Evolutionary conservation across 2,797 vertebrate species (phyloP), one percentile per base, ranked within the genome.

Genomic region (Botia kubotai): DNA sequence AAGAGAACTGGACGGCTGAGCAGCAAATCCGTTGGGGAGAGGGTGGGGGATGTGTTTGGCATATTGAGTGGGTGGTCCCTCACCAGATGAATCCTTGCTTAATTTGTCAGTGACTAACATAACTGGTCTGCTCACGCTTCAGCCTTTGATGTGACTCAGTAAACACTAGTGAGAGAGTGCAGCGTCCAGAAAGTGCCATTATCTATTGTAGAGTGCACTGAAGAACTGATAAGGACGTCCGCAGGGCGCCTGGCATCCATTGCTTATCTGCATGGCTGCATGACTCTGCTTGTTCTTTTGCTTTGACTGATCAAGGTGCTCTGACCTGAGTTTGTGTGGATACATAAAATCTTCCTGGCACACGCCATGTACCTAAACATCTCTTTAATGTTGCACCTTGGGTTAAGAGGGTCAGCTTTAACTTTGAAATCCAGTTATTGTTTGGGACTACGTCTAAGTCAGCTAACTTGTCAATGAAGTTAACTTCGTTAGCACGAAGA

Each of bases 81-180:
- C 67, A 80, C 77, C 85, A 85, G 80, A 85, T 67, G 77, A 77
- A 60, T 80, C 55, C 72, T 68, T 78, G 77, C 77, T 84, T 87
- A 79, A 86, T 86, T 87, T 86, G 85, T 86, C 85, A 86, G 83
- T 83, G 87, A 82, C 87, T 80, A 85, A 75, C 72, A 60, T 75
- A 62, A 73, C 55, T 72, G 78, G 82, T 33, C 65, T 52, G 83
- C 72, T 83, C 60, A 72, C 80, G 77, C 72, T 7, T 55, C 36
- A 55, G 53, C 52, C 86, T 88, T 88, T 88, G 86, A 88, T 86
- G 86, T 83, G 39, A 66, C 69, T 71, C 70, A 26, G 77, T 79
- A 87, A 86, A 87, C 86, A 85, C 53, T 68, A 36, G 60, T 77
- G 81, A 85, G 75, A 69, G 74, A 81, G 81, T 46, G 36, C 65